These are phyloP conservation scores for Serranus cabrilla DNA, from an alignment of 2,797 vertebrate genomes.

Conservation along the genomic window DNA sequence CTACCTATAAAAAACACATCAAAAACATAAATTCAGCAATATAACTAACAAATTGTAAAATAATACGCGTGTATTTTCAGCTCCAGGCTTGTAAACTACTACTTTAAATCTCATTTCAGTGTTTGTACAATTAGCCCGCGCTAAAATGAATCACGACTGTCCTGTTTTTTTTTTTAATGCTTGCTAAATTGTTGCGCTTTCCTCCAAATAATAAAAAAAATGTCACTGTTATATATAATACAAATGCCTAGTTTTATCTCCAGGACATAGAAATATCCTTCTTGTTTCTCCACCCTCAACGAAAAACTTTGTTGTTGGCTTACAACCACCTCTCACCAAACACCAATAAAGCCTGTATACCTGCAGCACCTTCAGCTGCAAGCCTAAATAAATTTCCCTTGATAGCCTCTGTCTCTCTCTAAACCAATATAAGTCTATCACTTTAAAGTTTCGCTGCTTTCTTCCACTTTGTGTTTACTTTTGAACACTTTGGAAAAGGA, in stretches of 20 bases:
- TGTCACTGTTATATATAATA: slow-evolving; percentile 6
- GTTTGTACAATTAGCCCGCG: slow-evolving; percentile 24
- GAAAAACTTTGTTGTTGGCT: slow-evolving; percentile 27
- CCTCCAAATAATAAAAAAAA: neutral
- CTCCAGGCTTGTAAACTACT: slow-evolving; percentile 16
- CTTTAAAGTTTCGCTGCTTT: slow-evolving; percentile 52
- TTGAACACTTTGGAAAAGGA: slow-evolving; percentile 22
- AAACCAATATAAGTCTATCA: slow-evolving; percentile 53
- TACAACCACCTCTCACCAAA: slow-evolving; percentile 42
- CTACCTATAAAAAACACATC: slow-evolving; percentile 31
- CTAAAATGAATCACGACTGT: neutral
- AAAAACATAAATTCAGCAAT: slow-evolving; percentile 38
- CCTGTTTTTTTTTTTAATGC: neutral
- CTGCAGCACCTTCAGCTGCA: slow-evolving; percentile 35
- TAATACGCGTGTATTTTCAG: slow-evolving; percentile 23
- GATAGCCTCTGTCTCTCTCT: slow-evolving; percentile 50
- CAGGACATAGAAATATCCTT: neutral
- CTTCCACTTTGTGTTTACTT: slow-evolving; percentile 15
- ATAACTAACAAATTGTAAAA: slow-evolving; percentile 36
- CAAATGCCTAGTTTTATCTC: slow-evolving; percentile 9
- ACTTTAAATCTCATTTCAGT: slow-evolving; percentile 20
- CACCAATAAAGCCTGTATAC: slow-evolving; percentile 48
- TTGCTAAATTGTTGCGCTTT: neutral
- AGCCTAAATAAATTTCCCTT: slow-evolving; percentile 61
- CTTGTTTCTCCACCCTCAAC: neutral